Conservation (phyloP, 2,888 invertebrate species). For the Eristalis tenax region DNA sequence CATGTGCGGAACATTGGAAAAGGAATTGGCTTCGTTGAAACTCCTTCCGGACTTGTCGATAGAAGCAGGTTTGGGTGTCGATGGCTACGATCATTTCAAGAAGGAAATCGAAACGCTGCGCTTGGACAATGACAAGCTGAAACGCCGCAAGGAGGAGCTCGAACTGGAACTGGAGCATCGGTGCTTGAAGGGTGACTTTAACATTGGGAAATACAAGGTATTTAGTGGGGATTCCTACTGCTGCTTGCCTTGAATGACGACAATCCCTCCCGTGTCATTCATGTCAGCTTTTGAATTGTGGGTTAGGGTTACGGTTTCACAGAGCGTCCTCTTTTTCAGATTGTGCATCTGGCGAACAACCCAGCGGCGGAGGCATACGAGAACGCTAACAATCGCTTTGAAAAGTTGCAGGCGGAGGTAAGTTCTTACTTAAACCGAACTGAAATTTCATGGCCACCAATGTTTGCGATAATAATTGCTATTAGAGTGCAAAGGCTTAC, state of each 20-base stretch:
- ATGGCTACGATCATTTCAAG: slow-evolving; percentile 84
- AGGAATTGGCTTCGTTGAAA: slow-evolving; percentile 82
- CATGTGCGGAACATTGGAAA: slow-evolving; percentile 86
- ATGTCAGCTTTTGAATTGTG: no score
- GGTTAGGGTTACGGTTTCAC: no score
- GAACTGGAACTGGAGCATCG: slow-evolving; percentile 87
- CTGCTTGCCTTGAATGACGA: no score
- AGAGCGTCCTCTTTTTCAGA: slow-evolving; percentile 75
- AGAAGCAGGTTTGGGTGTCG: slow-evolving; percentile 76
- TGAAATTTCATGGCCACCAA: no score
- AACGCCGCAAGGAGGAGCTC: slow-evolving; percentile 84
- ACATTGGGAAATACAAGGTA: slow-evolving; percentile 77
- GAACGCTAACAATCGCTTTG: slow-evolving; percentile 85
- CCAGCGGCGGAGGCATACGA: slow-evolving; percentile 87
- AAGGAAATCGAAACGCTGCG: slow-evolving; percentile 84
- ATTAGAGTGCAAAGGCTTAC: no score
- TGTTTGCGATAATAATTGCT: no score
- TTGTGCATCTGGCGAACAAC: slow-evolving; percentile 88
- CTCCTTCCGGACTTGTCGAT: slow-evolving; percentile 73
- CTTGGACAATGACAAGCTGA: slow-evolving; percentile 82
- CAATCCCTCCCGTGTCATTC: no score
- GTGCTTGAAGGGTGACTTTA: slow-evolving; percentile 83
- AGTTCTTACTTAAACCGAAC: no score
- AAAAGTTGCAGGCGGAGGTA: slow-evolving; percentile 87
- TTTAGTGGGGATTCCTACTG: not conserved